Percentiles rank a stretch among this genome's conserved stretches.
Evolutionary conservation across 1,140 invertebrate genomes (phyloP).

Genomic region (Drosophila nannoptera): DNA sequence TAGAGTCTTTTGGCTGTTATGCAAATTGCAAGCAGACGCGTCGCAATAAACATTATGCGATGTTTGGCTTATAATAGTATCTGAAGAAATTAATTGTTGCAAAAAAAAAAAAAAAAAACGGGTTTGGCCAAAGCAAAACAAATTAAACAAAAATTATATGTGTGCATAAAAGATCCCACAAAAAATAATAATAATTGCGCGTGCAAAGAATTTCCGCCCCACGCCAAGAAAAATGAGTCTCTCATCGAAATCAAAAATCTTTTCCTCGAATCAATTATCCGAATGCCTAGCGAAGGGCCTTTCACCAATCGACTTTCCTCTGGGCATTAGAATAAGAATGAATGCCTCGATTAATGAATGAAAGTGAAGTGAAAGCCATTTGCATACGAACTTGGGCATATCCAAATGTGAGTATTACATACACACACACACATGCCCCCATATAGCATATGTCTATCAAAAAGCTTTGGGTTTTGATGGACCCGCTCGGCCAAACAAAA

Average conservation of each 20-base stretch:
- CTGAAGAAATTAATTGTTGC: slow-evolving; percentile 66
- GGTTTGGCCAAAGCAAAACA: slow-evolving; percentile 33
- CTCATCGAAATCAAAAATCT: slow-evolving; percentile 1
- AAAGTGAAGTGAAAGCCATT: slow-evolving; percentile 76
- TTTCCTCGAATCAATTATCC: slow-evolving; percentile 10
- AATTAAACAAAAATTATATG: not conserved
- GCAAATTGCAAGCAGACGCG: slow-evolving; percentile 69
- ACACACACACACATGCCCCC: not conserved
- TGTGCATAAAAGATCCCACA: too few species aligned
- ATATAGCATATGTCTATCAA: slow-evolving; percentile 9
- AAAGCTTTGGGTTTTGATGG: slow-evolving; percentile 43
- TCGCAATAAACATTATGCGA: slow-evolving; percentile 63
- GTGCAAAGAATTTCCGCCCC: slow-evolving; percentile 42
- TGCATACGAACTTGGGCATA: slow-evolving; percentile 45
- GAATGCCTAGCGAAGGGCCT: slow-evolving; percentile 29
- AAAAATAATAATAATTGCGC: slow-evolving; percentile 46
- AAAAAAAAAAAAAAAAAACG: too few species aligned
- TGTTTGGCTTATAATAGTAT: slow-evolving; percentile 51
- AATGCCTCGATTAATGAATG: slow-evolving; percentile 60
- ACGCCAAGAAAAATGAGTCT: not conserved
- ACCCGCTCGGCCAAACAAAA: slow-evolving; percentile 35
- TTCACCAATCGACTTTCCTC: slow-evolving; percentile 59
- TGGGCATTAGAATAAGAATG: slow-evolving; percentile 71
- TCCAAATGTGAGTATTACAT: not conserved
- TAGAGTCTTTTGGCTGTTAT: slow-evolving; percentile 37